Percentiles rank a stretch among this genome's conserved stretches.
phyloP scores from a whole-genome alignment of 2,797 vertebrate genomes.

The Staurois parvus region DNA sequence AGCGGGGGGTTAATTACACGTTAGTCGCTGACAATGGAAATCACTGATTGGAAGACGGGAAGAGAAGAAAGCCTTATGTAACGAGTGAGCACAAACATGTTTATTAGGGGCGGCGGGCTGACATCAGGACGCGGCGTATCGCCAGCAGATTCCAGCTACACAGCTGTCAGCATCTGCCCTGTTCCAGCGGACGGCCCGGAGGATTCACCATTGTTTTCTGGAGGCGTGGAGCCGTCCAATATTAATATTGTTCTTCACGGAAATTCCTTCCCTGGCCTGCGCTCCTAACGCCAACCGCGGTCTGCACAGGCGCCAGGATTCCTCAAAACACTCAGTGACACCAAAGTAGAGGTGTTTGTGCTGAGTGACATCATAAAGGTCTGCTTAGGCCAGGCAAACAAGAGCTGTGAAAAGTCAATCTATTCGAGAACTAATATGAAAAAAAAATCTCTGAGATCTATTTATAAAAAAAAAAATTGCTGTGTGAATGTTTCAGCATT shows the following conservation, averaged over 20 bases:
- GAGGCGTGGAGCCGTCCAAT: not conserved
- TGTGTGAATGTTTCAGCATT: too few relatives aligned
- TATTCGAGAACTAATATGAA: too few relatives aligned
- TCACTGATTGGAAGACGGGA: not conserved
- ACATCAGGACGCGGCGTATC: not conserved
- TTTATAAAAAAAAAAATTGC: too few relatives aligned
- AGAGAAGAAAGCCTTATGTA: not conserved
- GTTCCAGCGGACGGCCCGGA: not conserved
- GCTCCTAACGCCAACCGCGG: not conserved
- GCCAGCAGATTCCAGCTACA: not conserved
- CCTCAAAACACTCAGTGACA: not conserved
- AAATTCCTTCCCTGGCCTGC: not conserved
- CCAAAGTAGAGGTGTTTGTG: too few relatives aligned
- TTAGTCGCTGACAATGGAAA: not conserved
- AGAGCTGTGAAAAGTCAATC: too few relatives aligned
- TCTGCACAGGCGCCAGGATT: not conserved
- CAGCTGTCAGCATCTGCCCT: constrained; percentile 29
- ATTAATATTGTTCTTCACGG: not conserved
- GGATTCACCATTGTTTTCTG: too few relatives aligned
- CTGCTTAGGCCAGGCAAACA: too few relatives aligned
- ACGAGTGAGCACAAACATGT: constrained; percentile 15
- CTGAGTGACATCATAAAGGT: too few relatives aligned
- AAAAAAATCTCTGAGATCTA: too few relatives aligned
- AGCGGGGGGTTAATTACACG: constrained; percentile 29
- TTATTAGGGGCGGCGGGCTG: not conserved